A percentile compares a stretch with the other conserved stretches of the same genome.
phyloP scores from a whole-genome alignment of 2,113 vertebrate species.

The Tenrec ecaudatus region DNA sequence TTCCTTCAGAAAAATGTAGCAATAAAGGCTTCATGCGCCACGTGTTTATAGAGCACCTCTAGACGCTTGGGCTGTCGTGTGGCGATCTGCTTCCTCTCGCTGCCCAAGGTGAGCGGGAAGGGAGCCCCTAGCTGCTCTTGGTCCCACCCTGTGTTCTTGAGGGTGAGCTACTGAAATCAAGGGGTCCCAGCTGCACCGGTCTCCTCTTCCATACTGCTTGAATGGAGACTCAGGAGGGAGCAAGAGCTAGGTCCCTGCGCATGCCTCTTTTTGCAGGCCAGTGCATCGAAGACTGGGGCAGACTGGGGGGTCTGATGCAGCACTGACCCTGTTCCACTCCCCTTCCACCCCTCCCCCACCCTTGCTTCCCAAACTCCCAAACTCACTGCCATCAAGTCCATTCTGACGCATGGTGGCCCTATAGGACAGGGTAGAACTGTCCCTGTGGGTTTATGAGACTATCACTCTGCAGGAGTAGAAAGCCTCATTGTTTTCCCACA shows the following conservation, averaged over 20 bases:
- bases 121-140: background rate
- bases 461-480: too few species aligned
- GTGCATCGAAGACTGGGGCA: background rate
- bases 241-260: background rate
- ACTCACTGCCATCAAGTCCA: too few species aligned
- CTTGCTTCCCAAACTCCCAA: background rate
- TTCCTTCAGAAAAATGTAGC: slow-evolving; percentile 1
- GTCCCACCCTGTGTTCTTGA: too few species aligned
- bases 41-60: background rate
- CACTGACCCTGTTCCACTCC: background rate
- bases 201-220: background rate
- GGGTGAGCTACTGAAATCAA: too few species aligned
- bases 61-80: background rate
- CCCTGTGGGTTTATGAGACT: too few species aligned
- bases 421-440: too few species aligned
- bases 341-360: background rate
- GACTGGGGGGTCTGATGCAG: background rate
- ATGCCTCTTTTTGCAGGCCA: too few species aligned
- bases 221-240: background rate
- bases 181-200: too few species aligned
- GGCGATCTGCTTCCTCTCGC: background rate
- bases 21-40: background rate
- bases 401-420: too few species aligned
- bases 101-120: background rate
- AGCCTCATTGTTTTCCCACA: too few species aligned